phyloP scores from a whole-genome alignment of 2,888 invertebrate species.

The Sinhomidia bicolor region DNA sequence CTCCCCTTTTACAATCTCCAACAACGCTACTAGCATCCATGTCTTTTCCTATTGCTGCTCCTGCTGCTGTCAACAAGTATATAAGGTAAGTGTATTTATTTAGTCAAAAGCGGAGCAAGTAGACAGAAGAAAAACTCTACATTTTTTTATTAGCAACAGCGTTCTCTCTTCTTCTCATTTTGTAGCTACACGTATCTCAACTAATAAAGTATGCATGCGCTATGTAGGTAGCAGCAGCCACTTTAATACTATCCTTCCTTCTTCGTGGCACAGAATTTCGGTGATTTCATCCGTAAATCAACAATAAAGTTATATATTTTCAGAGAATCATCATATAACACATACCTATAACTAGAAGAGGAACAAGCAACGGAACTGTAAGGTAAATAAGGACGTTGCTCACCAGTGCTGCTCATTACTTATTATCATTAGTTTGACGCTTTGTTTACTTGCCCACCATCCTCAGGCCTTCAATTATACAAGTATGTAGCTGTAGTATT shows the following conservation, averaged over 20 bases:
- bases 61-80: not conserved
- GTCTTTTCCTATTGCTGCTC: too few relatives aligned
- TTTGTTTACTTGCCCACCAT: slow-evolving; percentile 20
- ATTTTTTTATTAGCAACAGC: not conserved
- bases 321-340: not conserved
- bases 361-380: slow-evolving; percentile 16
- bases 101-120: not conserved
- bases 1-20: not conserved
- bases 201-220: not conserved
- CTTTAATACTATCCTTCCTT: not conserved
- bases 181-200: not conserved
- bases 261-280: slow-evolving; percentile 2
- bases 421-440: slow-evolving; percentile 4
- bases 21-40: not conserved
- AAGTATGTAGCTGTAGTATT: slow-evolving; percentile 15
- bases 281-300: slow-evolving; percentile 1
- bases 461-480: slow-evolving; percentile 42
- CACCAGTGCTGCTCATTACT: not conserved
- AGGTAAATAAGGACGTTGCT: slow-evolving; percentile 2
- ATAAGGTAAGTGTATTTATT: not conserved
- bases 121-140: not conserved
- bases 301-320: not conserved
- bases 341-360: too few relatives aligned
- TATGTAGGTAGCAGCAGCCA: not conserved
- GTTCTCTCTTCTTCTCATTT: not conserved